Base-by-base conservation (phyloP, 2,888 invertebrate genomes). In the Idaea aversata region DNA sequence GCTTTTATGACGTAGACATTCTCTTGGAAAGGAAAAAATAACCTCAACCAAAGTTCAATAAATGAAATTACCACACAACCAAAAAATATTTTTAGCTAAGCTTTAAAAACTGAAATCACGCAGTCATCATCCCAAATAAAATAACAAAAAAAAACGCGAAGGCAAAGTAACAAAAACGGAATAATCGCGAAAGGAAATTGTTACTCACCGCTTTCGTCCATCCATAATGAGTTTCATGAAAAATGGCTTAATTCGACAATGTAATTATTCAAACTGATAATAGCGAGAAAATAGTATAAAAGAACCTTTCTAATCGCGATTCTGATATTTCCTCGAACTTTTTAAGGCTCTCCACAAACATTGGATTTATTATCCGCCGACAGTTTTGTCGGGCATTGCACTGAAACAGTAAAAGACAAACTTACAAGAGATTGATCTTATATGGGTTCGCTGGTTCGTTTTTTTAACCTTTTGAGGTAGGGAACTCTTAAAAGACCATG, bases 241-340 rank as follows among this genome's bases (percentile, higher is more conserved):
- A 68, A 70, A 72, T 70, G 58, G 61, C 69, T 70, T 61, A 63
- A 69, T 72, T 59, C 64, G 67, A 66, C 64, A 64, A 64, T 63
- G 62, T 66, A 71, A 72, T 69, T 67, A 68, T 67, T 73, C 72
- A 71, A 47, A 60, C 59, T 70, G 72, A 73, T 72, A 73, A 72
- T 70, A 63, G 70, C 64, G 67, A 7, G 47, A 47, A 47, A 47
- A 47, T 47, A 47, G 47, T 47, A 47, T 47, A 47, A 47, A 47
- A 47, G 47, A 25, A 25, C 47, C 13, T 36, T 47, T 7, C 47
- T 47, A 47, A 47, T 47, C 47, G 47, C 47, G 7, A 47, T 47
- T 47, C 47, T 47, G 7, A 47, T 47, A 13, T 47, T 47, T 10
- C 10, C 47, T 47, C 13, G 7, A 47, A 47, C 7, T 47, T 10